These are phyloP conservation scores for Hemicentrotus pulcherrimus DNA, from an alignment of 35 echinoderm and acorn worm species.

Conservation along the genomic window DNA sequence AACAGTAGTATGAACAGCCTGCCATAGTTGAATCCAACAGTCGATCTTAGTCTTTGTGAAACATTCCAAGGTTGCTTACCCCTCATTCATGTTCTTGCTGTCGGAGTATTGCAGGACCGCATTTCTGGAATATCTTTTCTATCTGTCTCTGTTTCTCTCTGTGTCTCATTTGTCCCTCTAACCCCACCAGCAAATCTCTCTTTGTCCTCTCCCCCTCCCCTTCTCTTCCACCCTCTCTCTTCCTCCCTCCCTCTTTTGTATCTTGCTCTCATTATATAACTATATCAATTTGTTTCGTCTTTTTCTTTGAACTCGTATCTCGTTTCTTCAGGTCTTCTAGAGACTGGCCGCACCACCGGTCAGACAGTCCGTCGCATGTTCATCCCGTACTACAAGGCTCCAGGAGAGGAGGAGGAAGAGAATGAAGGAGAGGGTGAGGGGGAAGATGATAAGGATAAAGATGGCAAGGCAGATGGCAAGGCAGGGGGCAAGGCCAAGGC, in stretches of 20 bases:
- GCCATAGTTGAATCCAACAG: too few species aligned
- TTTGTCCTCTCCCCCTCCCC: too few species aligned
- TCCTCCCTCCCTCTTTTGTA: background rate
- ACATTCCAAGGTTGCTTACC: too few species aligned
- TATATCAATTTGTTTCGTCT: background rate
- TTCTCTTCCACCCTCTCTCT: background rate
- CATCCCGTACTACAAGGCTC: conserved; percentile 82
- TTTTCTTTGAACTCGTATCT: background rate
- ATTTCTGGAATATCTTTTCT: too few species aligned
- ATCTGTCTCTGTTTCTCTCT: too few species aligned
- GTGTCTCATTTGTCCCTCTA: too few species aligned
- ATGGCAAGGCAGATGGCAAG: background rate
- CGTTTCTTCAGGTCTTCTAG: conserved; percentile 64
- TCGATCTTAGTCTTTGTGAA: too few species aligned
- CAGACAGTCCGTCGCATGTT: conserved; percentile 93
- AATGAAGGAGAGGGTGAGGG: conserved; percentile 63
- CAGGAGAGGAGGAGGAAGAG: conserved; percentile 79
- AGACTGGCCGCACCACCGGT: conserved; percentile 80
- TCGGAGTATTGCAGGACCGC: too few species aligned
- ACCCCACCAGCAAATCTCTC: too few species aligned
- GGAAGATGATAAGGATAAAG: conserved; percentile 50
- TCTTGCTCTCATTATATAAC: too few species aligned
- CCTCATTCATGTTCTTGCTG: too few species aligned
- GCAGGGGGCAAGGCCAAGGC: conserved; percentile 46
- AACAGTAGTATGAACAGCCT: too few species aligned